Evolutionary conservation across 2,113 vertebrate genomes (phyloP).

Genomic region (Colaptes auratus): DNA sequence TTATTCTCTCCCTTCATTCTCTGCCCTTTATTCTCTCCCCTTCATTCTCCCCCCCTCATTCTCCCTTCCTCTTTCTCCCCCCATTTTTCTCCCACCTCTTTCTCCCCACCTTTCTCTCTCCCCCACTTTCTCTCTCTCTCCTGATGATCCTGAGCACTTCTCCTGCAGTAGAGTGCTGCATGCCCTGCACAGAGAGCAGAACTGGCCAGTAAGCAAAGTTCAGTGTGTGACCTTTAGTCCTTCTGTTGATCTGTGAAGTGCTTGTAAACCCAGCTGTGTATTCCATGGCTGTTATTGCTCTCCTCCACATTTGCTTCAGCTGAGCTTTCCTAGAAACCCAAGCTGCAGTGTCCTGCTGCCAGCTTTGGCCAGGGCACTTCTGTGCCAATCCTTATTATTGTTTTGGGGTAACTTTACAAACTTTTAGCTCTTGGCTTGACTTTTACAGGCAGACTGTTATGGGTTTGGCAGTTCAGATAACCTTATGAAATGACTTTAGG

Average conservation of each 20-base stretch:
- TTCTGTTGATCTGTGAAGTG: background rate
- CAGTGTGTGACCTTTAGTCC: background rate
- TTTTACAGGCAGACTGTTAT: background rate
- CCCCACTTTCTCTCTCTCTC: background rate
- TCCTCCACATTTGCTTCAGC: background rate
- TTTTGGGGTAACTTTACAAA: background rate
- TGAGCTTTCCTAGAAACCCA: background rate
- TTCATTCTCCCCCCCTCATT: no score
- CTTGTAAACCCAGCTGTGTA: background rate
- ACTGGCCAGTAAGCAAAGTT: background rate
- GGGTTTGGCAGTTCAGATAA: background rate
- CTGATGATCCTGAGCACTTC: background rate
- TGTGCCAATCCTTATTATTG: background rate
- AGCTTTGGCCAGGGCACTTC: background rate
- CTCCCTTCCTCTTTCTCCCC: no score
- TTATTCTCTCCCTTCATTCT: no score
- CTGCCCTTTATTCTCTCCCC: no score
- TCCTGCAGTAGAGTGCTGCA: background rate
- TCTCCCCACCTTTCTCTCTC: no score
- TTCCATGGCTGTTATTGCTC: background rate
- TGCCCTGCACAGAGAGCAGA: background rate
- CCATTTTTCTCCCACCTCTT: no score
- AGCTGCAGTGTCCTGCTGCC: background rate
- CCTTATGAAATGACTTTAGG: background rate
- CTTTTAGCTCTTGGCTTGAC: background rate